Evolutionary conservation across 1,140 invertebrate species (phyloP), one percentile per base, ranked within the genome.

Genomic region (Calliopsis andreniformis): DNA sequence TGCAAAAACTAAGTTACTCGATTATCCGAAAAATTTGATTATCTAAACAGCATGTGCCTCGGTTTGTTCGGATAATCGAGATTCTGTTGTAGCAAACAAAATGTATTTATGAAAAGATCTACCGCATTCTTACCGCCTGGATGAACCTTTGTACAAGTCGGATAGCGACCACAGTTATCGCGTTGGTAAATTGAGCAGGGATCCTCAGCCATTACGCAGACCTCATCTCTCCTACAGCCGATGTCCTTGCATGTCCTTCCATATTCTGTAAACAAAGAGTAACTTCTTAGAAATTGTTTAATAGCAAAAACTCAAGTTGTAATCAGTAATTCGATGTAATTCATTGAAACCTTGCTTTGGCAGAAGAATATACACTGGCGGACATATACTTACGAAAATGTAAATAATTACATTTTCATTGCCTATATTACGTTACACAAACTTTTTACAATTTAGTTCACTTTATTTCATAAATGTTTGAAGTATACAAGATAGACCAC

Each of bases 231-330:
- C 30, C 93, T 89, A 84, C 95, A 96, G 63, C 95, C 95, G 82
- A 96, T 96, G 85, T 96, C 95, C 80, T 94, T 94, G 88, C 95
- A 96, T 16, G 93, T 93, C 80, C 95, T 93, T 62, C 95, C 95
- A 88, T 96, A 96, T 92, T 96, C 95, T 96, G 88, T 3, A 92
- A 93, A 87, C 78, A 87, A 76, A 80, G 82, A 49, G n/a, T 14
- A 45, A 61, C 18, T 39, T 14, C 2, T 25, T 6, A 23, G n/a
- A 28, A 73, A 39, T 43, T 73, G 62, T 35, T 67, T 56, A 75
- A 51, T 67, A 39, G 51, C 10, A 4, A 67, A 75, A 75, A 51
- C 67, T 75, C 14, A 4, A 43, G 35, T 43, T 66, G 64, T 39
- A 35, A 45, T 39, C 32, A 12, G 59, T 51, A 51, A 75, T 75